These are phyloP conservation scores for Cirrhinus molitorella DNA, from an alignment of 2,797 vertebrate species.

Conservation along the genomic window DNA sequence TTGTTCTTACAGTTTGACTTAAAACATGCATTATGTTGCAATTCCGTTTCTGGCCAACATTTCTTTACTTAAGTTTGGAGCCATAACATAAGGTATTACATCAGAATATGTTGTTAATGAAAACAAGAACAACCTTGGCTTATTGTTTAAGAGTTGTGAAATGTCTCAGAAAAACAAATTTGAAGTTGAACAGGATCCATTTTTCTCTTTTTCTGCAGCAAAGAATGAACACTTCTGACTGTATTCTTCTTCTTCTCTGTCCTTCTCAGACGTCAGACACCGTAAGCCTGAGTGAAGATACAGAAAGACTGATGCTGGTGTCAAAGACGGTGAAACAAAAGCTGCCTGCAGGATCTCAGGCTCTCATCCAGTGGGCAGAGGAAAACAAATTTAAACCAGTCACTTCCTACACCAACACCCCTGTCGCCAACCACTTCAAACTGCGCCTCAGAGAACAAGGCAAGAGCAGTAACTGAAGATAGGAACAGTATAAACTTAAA, in stretches of 20 bases:
- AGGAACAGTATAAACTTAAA: not conserved
- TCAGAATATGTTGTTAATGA: not conserved
- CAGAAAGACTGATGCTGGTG: slow-evolving; percentile 81
- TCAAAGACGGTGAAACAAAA: slow-evolving; percentile 69
- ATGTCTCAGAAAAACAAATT: not conserved
- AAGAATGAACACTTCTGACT: not conserved
- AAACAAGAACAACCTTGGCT: not conserved
- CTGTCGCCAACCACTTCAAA: slow-evolving; percentile 90
- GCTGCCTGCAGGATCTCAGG: slow-evolving; percentile 84
- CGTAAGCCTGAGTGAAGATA: slow-evolving; percentile 82
- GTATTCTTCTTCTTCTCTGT: slow-evolving; percentile 36
- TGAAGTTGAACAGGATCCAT: not conserved
- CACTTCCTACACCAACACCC: slow-evolving; percentile 91
- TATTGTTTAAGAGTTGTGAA: not conserved
- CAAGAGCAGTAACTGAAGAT: slow-evolving; percentile 63
- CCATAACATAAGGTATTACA: not conserved
- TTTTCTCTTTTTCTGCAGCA: not conserved
- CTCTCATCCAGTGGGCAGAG: slow-evolving; percentile 89
- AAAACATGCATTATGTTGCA: not conserved
- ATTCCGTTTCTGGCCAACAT: slow-evolving; percentile 5
- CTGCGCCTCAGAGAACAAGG: slow-evolving; percentile 87
- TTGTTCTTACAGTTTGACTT: not conserved
- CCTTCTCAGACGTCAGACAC: slow-evolving; percentile 88
- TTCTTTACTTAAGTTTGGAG: not conserved
- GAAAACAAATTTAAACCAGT: slow-evolving; percentile 82